Percentiles rank a stretch among this genome's conserved stretches.
These are phyloP conservation scores for Thalpophila matura DNA, from an alignment of 2,888 invertebrate genomes.

Conservation along the genomic window DNA sequence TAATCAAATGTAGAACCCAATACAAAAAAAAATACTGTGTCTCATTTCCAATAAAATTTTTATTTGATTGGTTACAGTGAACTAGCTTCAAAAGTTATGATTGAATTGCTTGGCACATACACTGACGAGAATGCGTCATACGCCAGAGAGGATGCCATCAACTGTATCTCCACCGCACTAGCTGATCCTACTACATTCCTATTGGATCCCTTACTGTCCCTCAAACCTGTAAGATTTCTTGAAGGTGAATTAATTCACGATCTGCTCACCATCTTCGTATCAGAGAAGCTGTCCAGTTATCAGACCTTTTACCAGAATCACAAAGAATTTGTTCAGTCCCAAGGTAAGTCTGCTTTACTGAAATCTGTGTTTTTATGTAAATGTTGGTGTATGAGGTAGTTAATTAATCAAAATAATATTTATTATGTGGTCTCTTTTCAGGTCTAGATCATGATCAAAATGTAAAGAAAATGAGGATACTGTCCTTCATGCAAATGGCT, in stretches of 20 bases:
- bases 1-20: not conserved
- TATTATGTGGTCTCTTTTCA: conserved; percentile 61
- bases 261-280: conserved; percentile 98
- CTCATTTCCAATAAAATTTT: not conserved
- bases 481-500: conserved; percentile 99
- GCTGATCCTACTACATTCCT: conserved; percentile 99
- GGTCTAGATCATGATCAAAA: conserved; percentile 98
- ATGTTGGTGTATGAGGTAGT: too few relatives aligned
- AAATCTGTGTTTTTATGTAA: not conserved
- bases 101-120: conserved; percentile 98
- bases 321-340: conserved; percentile 96
- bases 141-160: conserved; percentile 98
- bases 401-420: not conserved
- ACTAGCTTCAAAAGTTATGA: conserved; percentile 98
- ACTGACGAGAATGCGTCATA: conserved; percentile 99
- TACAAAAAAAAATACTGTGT: not conserved
- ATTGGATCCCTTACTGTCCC: conserved; percentile 97
- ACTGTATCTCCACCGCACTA: conserved; percentile 98
- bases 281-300: conserved; percentile 98
- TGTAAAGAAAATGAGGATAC: conserved; percentile 98
- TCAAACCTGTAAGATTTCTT: conserved; percentile 98
- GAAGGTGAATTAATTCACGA: conserved; percentile 99
- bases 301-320: conserved; percentile 97
- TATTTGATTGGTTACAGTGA: conserved; percentile 91
- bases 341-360: conserved; percentile 78